Percentiles rank a stretch among this genome's conserved stretches.
Conservation (phyloP, 2,113 vertebrate genomes). For the Pterocles gutturalis region DNA sequence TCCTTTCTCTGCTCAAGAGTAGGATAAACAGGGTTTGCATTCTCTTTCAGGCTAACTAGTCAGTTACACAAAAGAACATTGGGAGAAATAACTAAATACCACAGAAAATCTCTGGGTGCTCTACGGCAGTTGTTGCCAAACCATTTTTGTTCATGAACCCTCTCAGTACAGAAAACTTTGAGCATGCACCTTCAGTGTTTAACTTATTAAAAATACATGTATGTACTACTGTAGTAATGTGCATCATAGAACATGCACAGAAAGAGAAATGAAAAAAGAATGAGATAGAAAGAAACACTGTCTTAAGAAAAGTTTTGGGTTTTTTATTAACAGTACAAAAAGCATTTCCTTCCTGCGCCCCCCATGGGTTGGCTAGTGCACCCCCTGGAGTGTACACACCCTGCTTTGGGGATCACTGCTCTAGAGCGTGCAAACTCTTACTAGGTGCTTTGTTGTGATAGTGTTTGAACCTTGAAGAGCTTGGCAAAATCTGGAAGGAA, state of each 20-base stretch:
- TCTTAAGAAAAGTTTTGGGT: background rate
- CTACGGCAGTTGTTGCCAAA: background rate
- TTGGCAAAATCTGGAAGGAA: background rate
- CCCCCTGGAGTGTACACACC: background rate
- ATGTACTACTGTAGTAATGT: background rate
- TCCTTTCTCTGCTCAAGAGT: background rate
- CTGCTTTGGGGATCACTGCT: background rate
- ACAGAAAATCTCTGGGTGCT: background rate
- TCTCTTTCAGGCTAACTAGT: background rate
- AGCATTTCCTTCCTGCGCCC: background rate
- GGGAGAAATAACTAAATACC: background rate
- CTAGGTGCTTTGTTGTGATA: background rate
- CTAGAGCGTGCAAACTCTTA: background rate
- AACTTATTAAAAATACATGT: background rate
- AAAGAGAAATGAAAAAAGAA: background rate
- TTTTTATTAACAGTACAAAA: background rate
- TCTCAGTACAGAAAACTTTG: background rate
- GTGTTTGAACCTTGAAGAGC: background rate
- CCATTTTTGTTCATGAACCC: background rate
- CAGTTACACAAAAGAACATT: background rate
- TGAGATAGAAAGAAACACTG: background rate
- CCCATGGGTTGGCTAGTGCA: rapidly evolving
- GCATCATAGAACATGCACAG: background rate
- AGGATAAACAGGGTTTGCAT: background rate
- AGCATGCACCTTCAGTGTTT: background rate